Percentiles rank a stretch among this genome's conserved stretches.
phyloP scores from a whole-genome alignment of 2,113 vertebrate species.

The Sinosuthora webbiana region DNA sequence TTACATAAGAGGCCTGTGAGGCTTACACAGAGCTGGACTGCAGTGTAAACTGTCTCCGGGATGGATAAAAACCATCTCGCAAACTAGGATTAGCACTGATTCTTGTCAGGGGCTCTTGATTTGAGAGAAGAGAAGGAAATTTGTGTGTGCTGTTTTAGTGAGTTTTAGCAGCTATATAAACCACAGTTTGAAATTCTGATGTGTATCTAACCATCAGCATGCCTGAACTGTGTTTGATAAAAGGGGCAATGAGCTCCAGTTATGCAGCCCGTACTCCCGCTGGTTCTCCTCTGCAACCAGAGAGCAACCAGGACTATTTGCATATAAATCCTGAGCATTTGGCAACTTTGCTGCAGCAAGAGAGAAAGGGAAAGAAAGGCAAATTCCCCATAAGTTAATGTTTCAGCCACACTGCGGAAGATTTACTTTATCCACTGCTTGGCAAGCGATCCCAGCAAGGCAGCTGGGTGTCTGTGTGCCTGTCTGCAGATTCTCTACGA shows the following conservation, averaged over 20 bases:
- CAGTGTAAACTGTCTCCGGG: constrained; percentile 45
- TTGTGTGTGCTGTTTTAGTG: constrained; percentile 36
- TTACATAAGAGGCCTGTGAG: constrained; percentile 43
- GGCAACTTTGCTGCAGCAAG: neutral
- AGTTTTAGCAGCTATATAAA: constrained; percentile 54
- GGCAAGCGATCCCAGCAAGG: neutral
- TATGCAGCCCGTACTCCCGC: neutral
- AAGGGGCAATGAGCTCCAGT: constrained; percentile 21
- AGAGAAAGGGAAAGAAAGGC: neutral
- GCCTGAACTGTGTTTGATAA: constrained; percentile 30
- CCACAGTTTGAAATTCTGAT: constrained; percentile 36
- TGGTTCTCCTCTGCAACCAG: neutral
- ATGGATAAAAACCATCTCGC: constrained; percentile 5
- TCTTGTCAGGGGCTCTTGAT: constrained; percentile 42
- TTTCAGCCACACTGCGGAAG: neutral
- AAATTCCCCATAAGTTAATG: neutral
- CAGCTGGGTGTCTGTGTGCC: neutral
- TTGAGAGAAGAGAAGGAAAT: constrained; percentile 49
- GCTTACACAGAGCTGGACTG: constrained; percentile 5
- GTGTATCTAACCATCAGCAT: constrained; percentile 39
- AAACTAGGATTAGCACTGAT: constrained; percentile 36
- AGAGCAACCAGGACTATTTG: neutral
- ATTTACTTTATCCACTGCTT: neutral
- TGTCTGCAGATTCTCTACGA: neutral
- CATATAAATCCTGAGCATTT: neutral